Conservation (phyloP, 2,113 vertebrate species). For the Hemibagrus wyckioides region DNA sequence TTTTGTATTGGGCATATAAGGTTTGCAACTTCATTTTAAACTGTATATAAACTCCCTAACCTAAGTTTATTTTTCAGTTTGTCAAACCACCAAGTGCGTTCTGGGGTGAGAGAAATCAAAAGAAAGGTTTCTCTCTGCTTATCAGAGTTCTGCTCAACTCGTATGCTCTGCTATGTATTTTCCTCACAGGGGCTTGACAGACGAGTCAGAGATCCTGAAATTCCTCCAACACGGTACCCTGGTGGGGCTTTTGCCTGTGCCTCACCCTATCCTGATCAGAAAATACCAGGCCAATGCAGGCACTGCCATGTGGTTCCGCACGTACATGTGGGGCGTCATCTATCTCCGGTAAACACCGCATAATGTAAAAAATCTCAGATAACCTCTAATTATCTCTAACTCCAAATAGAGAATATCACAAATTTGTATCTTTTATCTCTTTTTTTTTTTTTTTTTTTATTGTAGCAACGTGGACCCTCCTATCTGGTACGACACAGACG, state of each 20-base stretch:
- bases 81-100: no score
- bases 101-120: no score
- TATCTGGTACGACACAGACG: conserved; percentile 97
- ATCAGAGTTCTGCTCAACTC: no score
- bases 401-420: not conserved
- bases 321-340: conserved; percentile 99
- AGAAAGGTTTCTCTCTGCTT: no score
- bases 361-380: not conserved
- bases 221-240: conserved; percentile 96
- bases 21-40: no score
- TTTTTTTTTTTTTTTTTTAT: conserved; percentile 37
- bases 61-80: no score
- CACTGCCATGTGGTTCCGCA: conserved; percentile 98
- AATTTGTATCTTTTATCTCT: not conserved
- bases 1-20: no score
- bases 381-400: not conserved
- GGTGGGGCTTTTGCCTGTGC: conserved; percentile 93
- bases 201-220: conserved; percentile 95
- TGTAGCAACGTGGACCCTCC: conserved; percentile 97
- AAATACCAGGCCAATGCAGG: conserved; percentile 98
- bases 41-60: no score
- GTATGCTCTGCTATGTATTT: not conserved
- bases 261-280: conserved; percentile 97
- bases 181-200: conserved; percentile 86
- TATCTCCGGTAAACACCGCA: conserved; percentile 86